Base-by-base conservation (phyloP, 2,888 invertebrate genomes). In the Aleiodes leptofemur region DNA sequence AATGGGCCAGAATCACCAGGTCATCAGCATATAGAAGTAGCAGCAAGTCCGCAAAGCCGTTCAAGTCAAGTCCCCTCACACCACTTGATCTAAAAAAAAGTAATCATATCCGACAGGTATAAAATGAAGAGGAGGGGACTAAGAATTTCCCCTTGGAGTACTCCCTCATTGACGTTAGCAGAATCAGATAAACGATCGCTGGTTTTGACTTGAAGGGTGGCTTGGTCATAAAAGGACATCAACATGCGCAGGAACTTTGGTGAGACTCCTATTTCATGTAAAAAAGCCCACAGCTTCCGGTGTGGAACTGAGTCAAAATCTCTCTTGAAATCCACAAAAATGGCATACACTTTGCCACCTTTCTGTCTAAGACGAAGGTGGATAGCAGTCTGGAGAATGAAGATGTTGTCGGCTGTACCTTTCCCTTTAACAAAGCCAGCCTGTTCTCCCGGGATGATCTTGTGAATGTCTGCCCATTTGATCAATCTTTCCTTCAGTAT, bases 301-400 rank as follows among this genome's bases (percentile, higher is more conserved):
- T 77, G 78, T 1, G 69, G 64, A 0, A 73, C 55, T 7, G 73
- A 74, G 43, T 79, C 78, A 55, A 79, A 77, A 0, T 72, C 77
- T 14, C 74, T 16, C 43, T 76, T 69, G 11, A 82, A 76, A 38
- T 82, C 81, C 0, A 82, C 73, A 14, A 78, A 79, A 6, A 23
- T 23, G 23, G 23, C 23, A 23, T 23, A 23, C 23, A 23, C 23
- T 23, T 23, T 23, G 23, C 23, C 23, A 23, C 23, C 23, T 23
- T 23, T 23, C 23, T 23, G 23, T 2, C 23, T 23, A 23, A 23
- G 23, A 23, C 23, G 23, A 23, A 23, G 23, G 23, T 23, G 23
- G 23, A 23, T 23, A 23, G 23, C 23, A 23, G 23, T 23, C 23
- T 23, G 23, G 23, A 23, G 23, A 23, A 23, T 23, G 23, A 23